Evolutionary conservation across 2,888 invertebrate species (phyloP), one percentile per base, ranked within the genome.

Genomic region (Xanthia togata): DNA sequence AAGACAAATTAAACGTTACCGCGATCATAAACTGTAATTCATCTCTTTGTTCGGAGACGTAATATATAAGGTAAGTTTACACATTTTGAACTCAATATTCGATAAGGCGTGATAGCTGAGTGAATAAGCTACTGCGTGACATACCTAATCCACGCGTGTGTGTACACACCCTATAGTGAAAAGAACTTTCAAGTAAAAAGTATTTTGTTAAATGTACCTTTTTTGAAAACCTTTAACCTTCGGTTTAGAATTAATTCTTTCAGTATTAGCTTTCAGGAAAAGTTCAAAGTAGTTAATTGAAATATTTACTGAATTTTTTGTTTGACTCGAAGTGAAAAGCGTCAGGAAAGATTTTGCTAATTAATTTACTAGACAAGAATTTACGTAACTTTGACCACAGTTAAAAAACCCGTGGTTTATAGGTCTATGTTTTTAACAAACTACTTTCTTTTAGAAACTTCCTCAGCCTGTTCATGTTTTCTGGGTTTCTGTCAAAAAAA

Each of bases 101-200:
- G 82, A 78, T 78, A 85, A 87, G 89, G 88, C 86, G 87, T 86
- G 87, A 82, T 76, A 68, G 71, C 70, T 81, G 82, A 81, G 78
- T 87, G 87, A 85, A 87, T 90, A 88, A 90, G 85, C 83, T 79
- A 67, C 70, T 73, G 74, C 73, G 82, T 89, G 84, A 90, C 90
- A 88, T 78, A 78, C 77, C 78, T 88, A 86, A 90, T 89, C 85
- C 77, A 70, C 65, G 70, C 50, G 73, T 70, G 70, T 68, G 77
- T 76, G 70, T 47, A 76, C 64, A 73, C 72, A 64, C 63, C 78
- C 65, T 78, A 83, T 88, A 87, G 89, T 87, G 84, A 82, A 84
- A 79, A 60, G 72, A 65, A 82, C 71, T 63, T 79, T 78, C 50
- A 44, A 73, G 55, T 71, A 71, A 78, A 60, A 70, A 57, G 26